A percentile compares a stretch with the other conserved stretches of the same genome.
These are phyloP conservation scores for Ochlodes sylvanus DNA, from an alignment of 2,888 invertebrate genomes.

Conservation along the genomic window DNA sequence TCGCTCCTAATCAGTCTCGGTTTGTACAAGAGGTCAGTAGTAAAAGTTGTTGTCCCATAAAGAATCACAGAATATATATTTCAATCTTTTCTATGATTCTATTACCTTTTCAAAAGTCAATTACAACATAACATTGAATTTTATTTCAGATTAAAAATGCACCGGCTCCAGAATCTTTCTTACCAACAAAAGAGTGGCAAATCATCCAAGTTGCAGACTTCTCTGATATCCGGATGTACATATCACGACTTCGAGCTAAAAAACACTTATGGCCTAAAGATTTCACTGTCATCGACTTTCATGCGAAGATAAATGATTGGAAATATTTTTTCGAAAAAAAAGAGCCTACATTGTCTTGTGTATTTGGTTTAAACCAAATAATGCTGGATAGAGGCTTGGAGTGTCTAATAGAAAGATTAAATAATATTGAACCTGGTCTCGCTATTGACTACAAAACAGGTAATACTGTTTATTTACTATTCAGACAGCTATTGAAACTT, in stretches of 20 bases:
- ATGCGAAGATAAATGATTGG: slow-evolving; percentile 55
- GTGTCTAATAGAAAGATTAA: slow-evolving; percentile 57
- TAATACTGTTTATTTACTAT: slow-evolving; percentile 45
- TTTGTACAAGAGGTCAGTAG: slow-evolving; percentile 65
- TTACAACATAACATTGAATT: too few species aligned
- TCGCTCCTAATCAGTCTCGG: slow-evolving; percentile 64
- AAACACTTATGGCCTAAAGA: slow-evolving; percentile 53
- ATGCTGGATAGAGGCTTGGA: slow-evolving; percentile 63
- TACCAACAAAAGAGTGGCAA: slow-evolving; percentile 87
- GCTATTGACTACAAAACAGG: slow-evolving; percentile 70
- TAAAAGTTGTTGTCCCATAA: not conserved
- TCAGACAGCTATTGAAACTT: not conserved
- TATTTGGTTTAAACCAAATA: slow-evolving; percentile 62
- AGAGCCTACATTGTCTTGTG: slow-evolving; percentile 67
- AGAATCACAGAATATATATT: too few species aligned
- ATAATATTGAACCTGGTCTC: slow-evolving; percentile 59
- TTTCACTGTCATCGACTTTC: slow-evolving; percentile 52
- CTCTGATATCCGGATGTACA: slow-evolving; percentile 84
- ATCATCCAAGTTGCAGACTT: slow-evolving; percentile 88
- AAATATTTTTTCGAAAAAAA: slow-evolving; percentile 58
- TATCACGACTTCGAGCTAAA: slow-evolving; percentile 63
- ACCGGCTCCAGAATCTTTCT: slow-evolving; percentile 61
- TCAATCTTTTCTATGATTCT: too few species aligned
- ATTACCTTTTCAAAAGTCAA: too few species aligned
- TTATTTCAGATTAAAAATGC: slow-evolving; percentile 56